Evolutionary conservation across 1,140 invertebrate species (phyloP).

Genomic region (Drosophila ironensis): DNA sequence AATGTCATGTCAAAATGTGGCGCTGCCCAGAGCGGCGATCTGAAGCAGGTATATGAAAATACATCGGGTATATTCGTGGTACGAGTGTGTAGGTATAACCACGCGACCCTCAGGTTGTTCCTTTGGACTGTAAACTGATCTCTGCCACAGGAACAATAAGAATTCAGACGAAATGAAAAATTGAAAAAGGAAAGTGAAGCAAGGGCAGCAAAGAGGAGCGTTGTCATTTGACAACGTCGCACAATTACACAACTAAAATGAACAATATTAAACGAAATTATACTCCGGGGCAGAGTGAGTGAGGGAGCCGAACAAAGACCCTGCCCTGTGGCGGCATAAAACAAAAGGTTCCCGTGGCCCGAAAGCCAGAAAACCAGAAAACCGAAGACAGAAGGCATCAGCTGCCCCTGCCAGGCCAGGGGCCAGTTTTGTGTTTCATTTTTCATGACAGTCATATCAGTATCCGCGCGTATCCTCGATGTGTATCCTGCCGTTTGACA

Average conservation of each 20-base stretch:
- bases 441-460: conserved; percentile 56
- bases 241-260: conserved; percentile 80
- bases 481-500: conserved; percentile 50
- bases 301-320: conserved; percentile 56
- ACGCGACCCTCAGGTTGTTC: conserved; percentile 42
- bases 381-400: conserved; percentile 33
- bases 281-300: conserved; percentile 41
- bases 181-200: conserved; percentile 70
- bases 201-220: conserved; percentile 39
- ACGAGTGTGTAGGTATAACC: too few species aligned
- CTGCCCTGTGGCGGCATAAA: conserved; percentile 68
- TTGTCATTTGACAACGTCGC: conserved; percentile 53
- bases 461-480: conserved; percentile 30
- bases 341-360: conserved; percentile 68
- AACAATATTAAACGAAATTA: conserved; percentile 80
- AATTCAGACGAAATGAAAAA: conserved; percentile 58
- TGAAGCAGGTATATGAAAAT: conserved; percentile 11
- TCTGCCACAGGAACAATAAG: conserved; percentile 56
- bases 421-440: conserved; percentile 73
- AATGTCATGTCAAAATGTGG: conserved; percentile 77
- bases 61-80: too few species aligned
- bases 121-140: conserved; percentile 59
- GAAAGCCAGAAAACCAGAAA: conserved; percentile 58
- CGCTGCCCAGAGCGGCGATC: conserved; percentile 49
- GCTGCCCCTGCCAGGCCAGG: conserved; percentile 45